Conservation (phyloP, 2,113 vertebrate species). For the Saguinus imperator region DNA sequence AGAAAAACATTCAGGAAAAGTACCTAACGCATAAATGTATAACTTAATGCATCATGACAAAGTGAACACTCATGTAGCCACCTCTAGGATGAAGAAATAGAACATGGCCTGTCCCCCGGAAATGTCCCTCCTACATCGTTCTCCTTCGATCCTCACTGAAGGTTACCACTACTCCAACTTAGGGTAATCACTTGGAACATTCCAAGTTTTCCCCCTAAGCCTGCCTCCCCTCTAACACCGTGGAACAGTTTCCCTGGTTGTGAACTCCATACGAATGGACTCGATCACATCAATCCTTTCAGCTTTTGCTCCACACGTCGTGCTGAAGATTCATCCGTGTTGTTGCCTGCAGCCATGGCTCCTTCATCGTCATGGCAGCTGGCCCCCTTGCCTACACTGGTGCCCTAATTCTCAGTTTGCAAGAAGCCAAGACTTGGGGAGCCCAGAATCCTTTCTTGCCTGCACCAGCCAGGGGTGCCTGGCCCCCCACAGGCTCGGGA, state of each 20-base stretch:
- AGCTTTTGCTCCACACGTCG: neutral
- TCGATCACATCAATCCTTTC: neutral
- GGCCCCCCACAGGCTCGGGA: neutral
- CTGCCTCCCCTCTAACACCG: neutral
- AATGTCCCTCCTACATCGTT: accelerated
- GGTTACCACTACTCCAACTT: neutral
- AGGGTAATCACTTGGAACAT: neutral
- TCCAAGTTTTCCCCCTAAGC: neutral
- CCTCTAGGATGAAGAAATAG: neutral
- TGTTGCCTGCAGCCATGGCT: accelerated
- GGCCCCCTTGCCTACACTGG: neutral
- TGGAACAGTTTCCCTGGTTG: neutral
- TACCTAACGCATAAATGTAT: neutral
- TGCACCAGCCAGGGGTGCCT: accelerated
- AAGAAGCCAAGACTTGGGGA: neutral
- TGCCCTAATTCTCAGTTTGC: neutral
- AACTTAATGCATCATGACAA: neutral
- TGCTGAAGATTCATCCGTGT: accelerated
- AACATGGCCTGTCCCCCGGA: neutral
- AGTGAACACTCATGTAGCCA: accelerated
- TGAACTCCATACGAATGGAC: neutral
- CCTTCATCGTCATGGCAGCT: accelerated
- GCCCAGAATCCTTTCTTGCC: neutral
- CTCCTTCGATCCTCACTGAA: neutral
- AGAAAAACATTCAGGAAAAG: neutral